A percentile compares a stretch with the other conserved stretches of the same genome.
Evolutionary conservation across 2,797 vertebrate species (phyloP).

Genomic region (Lacerta agilis): DNA sequence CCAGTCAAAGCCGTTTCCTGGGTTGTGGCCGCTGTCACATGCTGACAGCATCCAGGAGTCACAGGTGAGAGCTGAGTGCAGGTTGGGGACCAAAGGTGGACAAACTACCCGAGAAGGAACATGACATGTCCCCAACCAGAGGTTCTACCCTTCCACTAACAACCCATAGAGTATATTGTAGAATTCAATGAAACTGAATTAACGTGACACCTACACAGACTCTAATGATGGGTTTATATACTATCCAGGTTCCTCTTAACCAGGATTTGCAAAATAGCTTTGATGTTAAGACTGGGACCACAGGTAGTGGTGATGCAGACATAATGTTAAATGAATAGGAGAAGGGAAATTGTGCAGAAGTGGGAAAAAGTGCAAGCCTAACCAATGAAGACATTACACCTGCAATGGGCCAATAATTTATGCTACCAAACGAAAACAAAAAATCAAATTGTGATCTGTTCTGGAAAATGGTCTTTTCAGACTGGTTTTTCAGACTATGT

Average conservation of each 20-base stretch:
- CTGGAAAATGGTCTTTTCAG: too few species aligned
- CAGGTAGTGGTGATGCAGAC: background rate
- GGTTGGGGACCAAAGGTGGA: too few species aligned
- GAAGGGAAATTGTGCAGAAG: background rate
- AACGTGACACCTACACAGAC: background rate
- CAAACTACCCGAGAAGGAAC: too few species aligned
- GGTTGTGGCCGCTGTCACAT: too few species aligned
- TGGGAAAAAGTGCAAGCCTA: background rate
- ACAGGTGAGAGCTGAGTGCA: too few species aligned
- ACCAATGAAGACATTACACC: background rate
- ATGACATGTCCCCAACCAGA: too few species aligned
- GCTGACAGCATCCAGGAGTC: too few species aligned
- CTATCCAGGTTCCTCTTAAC: background rate
- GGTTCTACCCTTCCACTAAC: too few species aligned
- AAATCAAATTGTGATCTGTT: background rate
- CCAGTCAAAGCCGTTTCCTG: too few species aligned
- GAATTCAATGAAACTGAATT: too few species aligned
- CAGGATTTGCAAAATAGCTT: background rate
- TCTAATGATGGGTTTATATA: background rate
- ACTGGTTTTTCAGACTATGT: background rate
- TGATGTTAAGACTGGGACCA: background rate
- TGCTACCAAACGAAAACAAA: background rate
- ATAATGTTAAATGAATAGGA: background rate
- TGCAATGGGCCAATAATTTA: background rate
- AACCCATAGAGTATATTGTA: too few species aligned